Evolutionary conservation across 2,888 invertebrate genomes (phyloP).

Genomic region (Glaucopsyche alexis): DNA sequence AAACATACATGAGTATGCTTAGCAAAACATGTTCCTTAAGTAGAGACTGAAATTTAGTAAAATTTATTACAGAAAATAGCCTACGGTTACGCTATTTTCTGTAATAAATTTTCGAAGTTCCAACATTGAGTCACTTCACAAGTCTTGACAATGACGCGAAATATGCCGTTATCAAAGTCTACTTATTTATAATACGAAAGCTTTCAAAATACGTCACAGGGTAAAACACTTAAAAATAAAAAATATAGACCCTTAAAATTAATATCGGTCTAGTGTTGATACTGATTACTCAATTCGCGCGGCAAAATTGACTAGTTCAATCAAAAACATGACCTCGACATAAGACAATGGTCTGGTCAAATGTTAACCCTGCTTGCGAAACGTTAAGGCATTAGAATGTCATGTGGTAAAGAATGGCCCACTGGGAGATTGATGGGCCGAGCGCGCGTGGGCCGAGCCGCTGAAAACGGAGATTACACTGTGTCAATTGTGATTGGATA

Average conservation of each 20-base stretch:
- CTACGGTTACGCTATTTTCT: not conserved
- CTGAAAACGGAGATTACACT: slow-evolving; percentile 66
- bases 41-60: too few relatives aligned
- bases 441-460: slow-evolving; percentile 60
- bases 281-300: slow-evolving; percentile 13
- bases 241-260: not conserved
- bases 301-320: slow-evolving; percentile 25
- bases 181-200: too few relatives aligned
- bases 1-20: too few relatives aligned
- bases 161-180: too few relatives aligned
- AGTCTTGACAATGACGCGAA: too few relatives aligned
- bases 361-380: slow-evolving; percentile 60
- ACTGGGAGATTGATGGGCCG: slow-evolving; percentile 65
- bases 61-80: too few relatives aligned
- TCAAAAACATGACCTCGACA: slow-evolving; percentile 46
- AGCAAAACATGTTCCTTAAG: too few relatives aligned
- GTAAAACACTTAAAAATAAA: too few relatives aligned
- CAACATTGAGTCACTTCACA: not conserved
- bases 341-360: slow-evolving; percentile 56
- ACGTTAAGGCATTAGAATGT: slow-evolving; percentile 69
- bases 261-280: not conserved
- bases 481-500: slow-evolving; percentile 49
- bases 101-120: not conserved
- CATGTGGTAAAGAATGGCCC: slow-evolving; percentile 64
- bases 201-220: too few relatives aligned